These are phyloP conservation scores for Latrodectus geometricus DNA, from an alignment of 1,140 invertebrate genomes.

Conservation along the genomic window DNA sequence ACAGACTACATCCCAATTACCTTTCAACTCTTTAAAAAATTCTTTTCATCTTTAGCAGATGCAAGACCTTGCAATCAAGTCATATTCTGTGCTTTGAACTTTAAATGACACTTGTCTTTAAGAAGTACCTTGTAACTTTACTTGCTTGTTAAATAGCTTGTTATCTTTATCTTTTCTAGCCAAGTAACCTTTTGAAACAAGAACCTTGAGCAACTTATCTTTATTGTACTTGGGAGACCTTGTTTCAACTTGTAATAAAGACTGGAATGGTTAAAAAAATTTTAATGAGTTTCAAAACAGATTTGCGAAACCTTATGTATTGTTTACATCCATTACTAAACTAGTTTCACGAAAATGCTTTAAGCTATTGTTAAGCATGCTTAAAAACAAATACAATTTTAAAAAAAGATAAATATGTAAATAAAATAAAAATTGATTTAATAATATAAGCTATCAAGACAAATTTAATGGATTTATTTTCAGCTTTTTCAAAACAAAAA, in stretches of 20 bases:
- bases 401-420: not conserved
- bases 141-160: constrained; percentile 5
- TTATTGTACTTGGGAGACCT: constrained; percentile 11
- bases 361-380: not conserved
- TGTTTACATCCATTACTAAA: not conserved
- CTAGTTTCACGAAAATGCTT: not conserved
- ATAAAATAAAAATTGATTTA: not conserved
- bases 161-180: not conserved
- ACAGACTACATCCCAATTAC: too few species aligned
- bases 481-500: too few species aligned
- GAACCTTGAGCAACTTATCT: not conserved
- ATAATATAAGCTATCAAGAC: too few species aligned
- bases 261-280: constrained; percentile 1
- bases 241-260: constrained; percentile 8
- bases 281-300: not conserved
- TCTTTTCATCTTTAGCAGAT: too few species aligned
- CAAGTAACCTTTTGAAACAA: not conserved
- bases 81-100: not conserved
- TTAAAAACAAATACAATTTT: not conserved
- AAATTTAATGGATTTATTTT: too few species aligned
- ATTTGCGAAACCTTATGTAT: not conserved
- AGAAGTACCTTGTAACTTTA: constrained; percentile 22
- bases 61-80: too few species aligned
- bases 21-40: too few species aligned
- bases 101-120: constrained; percentile 15